phyloP scores from a whole-genome alignment of 2,113 vertebrate species.

The Mesoclemmys tuberculata region DNA sequence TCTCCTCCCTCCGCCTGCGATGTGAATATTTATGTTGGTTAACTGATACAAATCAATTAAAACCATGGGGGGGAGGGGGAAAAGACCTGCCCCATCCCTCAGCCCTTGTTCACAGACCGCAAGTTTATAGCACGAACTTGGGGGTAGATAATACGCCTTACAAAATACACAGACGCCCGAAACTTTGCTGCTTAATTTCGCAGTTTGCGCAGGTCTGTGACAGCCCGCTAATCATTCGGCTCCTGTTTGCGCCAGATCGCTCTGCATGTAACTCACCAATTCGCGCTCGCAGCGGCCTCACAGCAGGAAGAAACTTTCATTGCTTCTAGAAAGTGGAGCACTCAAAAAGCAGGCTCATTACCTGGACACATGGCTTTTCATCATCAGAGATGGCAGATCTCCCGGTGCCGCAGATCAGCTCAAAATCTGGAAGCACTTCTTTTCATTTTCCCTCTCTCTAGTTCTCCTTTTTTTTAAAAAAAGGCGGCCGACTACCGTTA shows the following conservation, averaged over 20 bases:
- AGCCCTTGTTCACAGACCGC: neutral
- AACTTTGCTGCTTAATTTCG: conserved; percentile 23
- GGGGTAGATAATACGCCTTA: fast-evolving
- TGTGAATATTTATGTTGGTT: neutral
- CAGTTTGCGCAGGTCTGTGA: neutral
- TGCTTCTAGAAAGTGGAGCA: conserved; percentile 38
- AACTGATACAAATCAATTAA: neutral
- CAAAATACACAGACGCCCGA: neutral
- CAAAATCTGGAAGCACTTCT: conserved; percentile 62
- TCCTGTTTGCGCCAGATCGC: conserved; percentile 11
- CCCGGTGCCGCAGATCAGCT: conserved; percentile 54
- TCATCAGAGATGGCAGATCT: conserved; percentile 57
- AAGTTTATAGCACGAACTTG: neutral
- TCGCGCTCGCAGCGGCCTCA: conserved; percentile 45
- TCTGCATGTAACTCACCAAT: conserved; percentile 71
- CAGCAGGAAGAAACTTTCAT: conserved; percentile 41
- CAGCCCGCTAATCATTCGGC: neutral
- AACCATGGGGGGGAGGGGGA: no score
- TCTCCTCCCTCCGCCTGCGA: neutral
- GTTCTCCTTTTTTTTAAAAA: neutral
- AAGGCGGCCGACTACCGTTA: conserved; percentile 62
- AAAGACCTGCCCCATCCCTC: neutral
- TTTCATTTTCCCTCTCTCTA: neutral
- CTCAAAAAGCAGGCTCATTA: conserved; percentile 47
- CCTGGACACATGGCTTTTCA: conserved; percentile 71